phyloP scores from a whole-genome alignment of 2,888 invertebrate genomes.

The Gryllus longicercus region DNA sequence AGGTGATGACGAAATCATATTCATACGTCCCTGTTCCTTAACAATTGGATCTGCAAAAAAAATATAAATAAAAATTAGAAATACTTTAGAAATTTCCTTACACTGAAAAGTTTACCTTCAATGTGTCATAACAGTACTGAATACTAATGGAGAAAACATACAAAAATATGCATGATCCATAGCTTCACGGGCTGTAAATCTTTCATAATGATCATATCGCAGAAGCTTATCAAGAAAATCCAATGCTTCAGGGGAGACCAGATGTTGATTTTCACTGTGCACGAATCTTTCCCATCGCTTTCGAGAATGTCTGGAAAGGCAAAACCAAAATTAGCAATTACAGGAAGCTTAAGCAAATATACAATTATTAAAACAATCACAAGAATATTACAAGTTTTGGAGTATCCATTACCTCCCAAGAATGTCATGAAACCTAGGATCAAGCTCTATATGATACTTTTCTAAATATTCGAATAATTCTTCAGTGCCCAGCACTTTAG shows the following conservation, averaged over 20 bases:
- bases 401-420: constrained; percentile 71
- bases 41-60: constrained; percentile 74
- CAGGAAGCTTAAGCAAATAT: neutral
- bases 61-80: neutral
- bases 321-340: too few relatives aligned
- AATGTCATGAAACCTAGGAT: constrained; percentile 98
- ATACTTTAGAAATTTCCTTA: neutral
- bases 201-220: constrained; percentile 96
- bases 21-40: constrained; percentile 78
- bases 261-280: constrained; percentile 97
- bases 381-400: constrained; percentile 2
- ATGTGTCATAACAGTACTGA: neutral
- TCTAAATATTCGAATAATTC: constrained; percentile 99
- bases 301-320: constrained; percentile 77
- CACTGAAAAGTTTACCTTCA: neutral
- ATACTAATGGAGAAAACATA: constrained; percentile 52
- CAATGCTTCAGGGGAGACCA: constrained; percentile 96
- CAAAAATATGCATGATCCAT: constrained; percentile 99
- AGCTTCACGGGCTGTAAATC: constrained; percentile 96
- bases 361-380: neutral
- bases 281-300: constrained; percentile 99
- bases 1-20: constrained; percentile 70
- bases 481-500: constrained; percentile 99
- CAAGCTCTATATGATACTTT: constrained; percentile 99
- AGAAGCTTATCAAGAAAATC: constrained; percentile 98